Percentiles rank a stretch among this genome's conserved stretches.
phyloP scores from a whole-genome alignment of 2,113 vertebrate species.

The Platysteira castanea region DNA sequence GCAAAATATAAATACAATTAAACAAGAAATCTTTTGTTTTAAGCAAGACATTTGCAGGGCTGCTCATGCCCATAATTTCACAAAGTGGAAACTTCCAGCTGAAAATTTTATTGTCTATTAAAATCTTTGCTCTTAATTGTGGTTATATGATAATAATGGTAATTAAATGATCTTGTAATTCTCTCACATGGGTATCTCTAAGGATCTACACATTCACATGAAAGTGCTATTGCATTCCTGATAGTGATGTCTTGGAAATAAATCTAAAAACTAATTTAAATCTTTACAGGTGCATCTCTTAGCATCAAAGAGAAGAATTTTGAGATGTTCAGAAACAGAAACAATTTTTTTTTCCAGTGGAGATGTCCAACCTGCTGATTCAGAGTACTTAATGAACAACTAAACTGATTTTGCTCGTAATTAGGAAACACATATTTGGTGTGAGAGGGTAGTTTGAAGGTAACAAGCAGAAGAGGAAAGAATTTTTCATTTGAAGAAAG shows the following conservation, averaged over 20 bases:
- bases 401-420: background rate
- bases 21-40: background rate
- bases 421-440: background rate
- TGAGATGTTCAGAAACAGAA: background rate
- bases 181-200: background rate
- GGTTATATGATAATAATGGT: background rate
- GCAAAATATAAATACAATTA: background rate
- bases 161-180: background rate
- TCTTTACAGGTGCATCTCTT: background rate
- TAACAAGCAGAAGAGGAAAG: background rate
- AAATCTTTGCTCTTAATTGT: background rate
- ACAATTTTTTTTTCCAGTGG: background rate
- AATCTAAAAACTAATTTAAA: background rate
- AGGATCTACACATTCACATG: background rate
- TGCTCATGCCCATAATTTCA: background rate
- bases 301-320: background rate
- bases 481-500: background rate
- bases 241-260: background rate
- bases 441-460: background rate
- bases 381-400: background rate
- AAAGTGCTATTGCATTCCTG: background rate
- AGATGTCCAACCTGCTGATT: background rate
- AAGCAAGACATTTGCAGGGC: background rate
- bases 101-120: background rate
- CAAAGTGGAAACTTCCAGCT: background rate